Percentiles rank a stretch among this genome's conserved stretches.
These are phyloP conservation scores for Pachymerium ferrugineum DNA, from an alignment of 2,888 invertebrate genomes.

Conservation along the genomic window DNA sequence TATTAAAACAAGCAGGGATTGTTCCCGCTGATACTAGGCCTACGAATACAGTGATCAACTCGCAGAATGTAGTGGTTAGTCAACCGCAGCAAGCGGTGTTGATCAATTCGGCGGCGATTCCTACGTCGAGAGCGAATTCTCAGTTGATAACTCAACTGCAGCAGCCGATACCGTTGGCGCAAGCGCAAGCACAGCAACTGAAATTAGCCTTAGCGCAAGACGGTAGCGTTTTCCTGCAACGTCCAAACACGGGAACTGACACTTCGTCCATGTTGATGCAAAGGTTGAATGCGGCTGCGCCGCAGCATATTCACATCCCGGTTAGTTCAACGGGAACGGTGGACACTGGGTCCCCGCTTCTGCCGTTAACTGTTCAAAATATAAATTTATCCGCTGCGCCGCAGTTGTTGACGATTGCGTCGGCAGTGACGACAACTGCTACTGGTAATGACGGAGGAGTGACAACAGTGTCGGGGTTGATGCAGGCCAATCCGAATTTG, in stretches of 20 bases:
- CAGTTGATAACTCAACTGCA: conserved; percentile 35
- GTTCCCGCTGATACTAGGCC: conserved; percentile 58
- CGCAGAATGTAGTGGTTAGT: neutral
- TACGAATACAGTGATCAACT: neutral
- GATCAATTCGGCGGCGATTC: too few species aligned
- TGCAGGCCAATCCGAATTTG: conserved; percentile 32
- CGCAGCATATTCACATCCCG: neutral
- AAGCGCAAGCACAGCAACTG: conserved; percentile 36
- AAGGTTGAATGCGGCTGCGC: conserved; percentile 37
- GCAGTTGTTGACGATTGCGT: neutral
- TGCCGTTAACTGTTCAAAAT: conserved; percentile 39
- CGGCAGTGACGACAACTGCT: conserved; percentile 9
- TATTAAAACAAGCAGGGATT: conserved; percentile 54
- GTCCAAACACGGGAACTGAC: neutral
- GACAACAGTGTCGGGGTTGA: conserved; percentile 25
- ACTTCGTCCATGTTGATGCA: conserved; percentile 38
- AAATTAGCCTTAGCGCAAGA: conserved; percentile 40
- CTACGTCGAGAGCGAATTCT: conserved; percentile 29
- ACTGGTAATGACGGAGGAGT: neutral
- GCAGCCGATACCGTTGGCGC: conserved; percentile 25
- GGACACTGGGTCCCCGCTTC: conserved; percentile 34
- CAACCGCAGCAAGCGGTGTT: neutral
- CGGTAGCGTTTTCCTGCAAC: conserved; percentile 40
- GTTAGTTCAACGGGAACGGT: conserved; percentile 37
- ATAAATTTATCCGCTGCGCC: conserved; percentile 33